Percentiles rank a stretch among this genome's conserved stretches.
phyloP scores from a whole-genome alignment of 2,797 vertebrate species.

The Calcarius lapponicus region DNA sequence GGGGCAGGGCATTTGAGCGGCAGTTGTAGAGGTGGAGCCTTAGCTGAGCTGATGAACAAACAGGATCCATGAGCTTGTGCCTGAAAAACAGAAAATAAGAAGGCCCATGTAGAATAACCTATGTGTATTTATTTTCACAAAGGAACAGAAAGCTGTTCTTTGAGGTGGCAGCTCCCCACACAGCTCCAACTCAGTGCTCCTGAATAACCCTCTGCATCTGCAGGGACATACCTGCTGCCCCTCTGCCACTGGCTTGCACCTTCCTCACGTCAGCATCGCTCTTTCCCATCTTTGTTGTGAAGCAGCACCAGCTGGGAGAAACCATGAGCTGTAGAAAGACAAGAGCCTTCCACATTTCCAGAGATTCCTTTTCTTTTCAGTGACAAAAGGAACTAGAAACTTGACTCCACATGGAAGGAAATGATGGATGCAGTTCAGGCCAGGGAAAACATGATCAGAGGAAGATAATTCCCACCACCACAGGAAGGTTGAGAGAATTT shows the following conservation, averaged over 20 bases:
- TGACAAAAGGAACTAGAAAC: neutral
- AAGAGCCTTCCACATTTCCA: neutral
- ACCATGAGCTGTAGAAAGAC: neutral
- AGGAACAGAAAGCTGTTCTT: neutral
- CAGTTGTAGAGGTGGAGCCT: neutral
- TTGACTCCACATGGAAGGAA: neutral
- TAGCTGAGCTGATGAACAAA: neutral
- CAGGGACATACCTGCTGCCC: neutral
- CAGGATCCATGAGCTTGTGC: fast-evolving
- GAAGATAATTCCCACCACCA: neutral
- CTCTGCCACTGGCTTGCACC: neutral
- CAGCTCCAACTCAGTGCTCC: neutral
- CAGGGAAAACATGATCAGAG: neutral
- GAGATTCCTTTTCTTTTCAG: neutral
- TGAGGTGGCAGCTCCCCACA: neutral
- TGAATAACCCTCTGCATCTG: neutral
- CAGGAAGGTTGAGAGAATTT: neutral
- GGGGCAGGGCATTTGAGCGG: neutral
- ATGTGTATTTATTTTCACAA: neutral
- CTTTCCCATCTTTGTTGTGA: neutral
- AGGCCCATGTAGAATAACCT: neutral
- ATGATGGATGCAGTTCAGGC: neutral
- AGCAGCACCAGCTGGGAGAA: neutral
- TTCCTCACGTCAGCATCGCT: neutral
- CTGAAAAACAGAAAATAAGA: neutral